These are phyloP conservation scores for Hippopotamyrus pictus DNA, from an alignment of 2,797 vertebrate species.

Conservation along the genomic window DNA sequence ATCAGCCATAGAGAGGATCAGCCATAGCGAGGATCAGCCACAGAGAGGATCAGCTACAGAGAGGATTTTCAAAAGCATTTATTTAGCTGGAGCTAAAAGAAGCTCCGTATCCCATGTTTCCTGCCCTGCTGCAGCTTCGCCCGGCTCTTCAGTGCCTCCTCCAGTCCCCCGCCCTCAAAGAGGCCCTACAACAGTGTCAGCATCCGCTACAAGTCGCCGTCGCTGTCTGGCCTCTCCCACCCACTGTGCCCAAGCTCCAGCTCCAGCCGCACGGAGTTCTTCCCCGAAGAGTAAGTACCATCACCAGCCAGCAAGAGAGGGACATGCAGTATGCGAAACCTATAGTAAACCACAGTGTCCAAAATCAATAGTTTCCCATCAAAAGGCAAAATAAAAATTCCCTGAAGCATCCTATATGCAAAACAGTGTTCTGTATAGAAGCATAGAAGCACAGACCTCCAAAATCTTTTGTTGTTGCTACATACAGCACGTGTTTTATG, in stretches of 20 bases:
- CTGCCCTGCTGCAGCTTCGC: constrained; percentile 73
- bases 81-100: background rate
- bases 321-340: background rate
- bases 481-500: background rate
- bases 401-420: background rate
- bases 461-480: background rate
- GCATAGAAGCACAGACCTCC: background rate
- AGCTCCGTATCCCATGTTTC: background rate
- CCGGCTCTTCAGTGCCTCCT: constrained; percentile 90
- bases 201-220: constrained; percentile 80
- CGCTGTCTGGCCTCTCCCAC: constrained; percentile 78
- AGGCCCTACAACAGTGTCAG: constrained; percentile 75
- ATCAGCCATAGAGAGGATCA: background rate
- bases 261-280: constrained; percentile 57
- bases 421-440: background rate
- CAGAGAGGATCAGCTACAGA: background rate
- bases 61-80: background rate
- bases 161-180: constrained; percentile 71
- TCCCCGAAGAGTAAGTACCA: constrained; percentile 64
- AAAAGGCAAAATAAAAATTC: background rate
- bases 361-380: background rate
- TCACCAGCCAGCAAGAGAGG: background rate
- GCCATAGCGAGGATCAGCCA: background rate
- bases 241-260: constrained; percentile 81
- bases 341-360: background rate